phyloP scores from a whole-genome alignment of 2,888 invertebrate species.

The Acanthosepion esculentum region DNA sequence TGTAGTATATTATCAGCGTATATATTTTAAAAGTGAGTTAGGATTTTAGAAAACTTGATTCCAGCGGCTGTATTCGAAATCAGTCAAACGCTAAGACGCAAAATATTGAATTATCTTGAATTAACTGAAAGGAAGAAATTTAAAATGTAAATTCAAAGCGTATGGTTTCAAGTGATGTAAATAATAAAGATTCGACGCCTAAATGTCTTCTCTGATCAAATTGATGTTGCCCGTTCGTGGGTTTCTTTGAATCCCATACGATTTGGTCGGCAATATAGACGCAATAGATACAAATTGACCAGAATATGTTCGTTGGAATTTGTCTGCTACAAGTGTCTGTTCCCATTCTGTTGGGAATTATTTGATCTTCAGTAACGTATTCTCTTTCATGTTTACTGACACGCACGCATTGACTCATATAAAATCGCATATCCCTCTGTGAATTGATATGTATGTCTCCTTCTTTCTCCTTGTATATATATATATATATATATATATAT shows the following conservation, averaged over 20 bases:
- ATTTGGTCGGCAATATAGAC: neutral
- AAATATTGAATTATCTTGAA: neutral
- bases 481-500: slow-evolving; percentile 33
- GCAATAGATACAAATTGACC: slow-evolving; percentile 7
- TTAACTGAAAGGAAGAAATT: neutral
- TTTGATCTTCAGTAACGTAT: neutral
- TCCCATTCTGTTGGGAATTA: neutral
- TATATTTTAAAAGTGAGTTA: too few species aligned
- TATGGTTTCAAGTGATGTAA: neutral
- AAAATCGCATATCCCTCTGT: neutral
- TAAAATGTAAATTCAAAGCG: neutral
- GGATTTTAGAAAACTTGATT: too few species aligned
- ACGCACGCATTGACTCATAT: neutral
- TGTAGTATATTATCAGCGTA: too few species aligned
- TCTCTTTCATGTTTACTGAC: neutral
- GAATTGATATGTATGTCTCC: too few species aligned
- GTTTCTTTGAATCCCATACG: neutral
- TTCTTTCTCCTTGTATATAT: neutral
- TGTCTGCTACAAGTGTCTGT: slow-evolving; percentile 33
- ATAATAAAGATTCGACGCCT: neutral
- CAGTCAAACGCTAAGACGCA: too few species aligned
- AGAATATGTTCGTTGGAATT: neutral
- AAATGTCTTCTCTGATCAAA: neutral
- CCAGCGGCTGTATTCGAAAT: too few species aligned
- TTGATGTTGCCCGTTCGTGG: neutral